A percentile compares a stretch with the other conserved stretches of the same genome.
These are phyloP conservation scores for Marisa cornuarietis DNA, from an alignment of 1,140 invertebrate species.

Conservation along the genomic window DNA sequence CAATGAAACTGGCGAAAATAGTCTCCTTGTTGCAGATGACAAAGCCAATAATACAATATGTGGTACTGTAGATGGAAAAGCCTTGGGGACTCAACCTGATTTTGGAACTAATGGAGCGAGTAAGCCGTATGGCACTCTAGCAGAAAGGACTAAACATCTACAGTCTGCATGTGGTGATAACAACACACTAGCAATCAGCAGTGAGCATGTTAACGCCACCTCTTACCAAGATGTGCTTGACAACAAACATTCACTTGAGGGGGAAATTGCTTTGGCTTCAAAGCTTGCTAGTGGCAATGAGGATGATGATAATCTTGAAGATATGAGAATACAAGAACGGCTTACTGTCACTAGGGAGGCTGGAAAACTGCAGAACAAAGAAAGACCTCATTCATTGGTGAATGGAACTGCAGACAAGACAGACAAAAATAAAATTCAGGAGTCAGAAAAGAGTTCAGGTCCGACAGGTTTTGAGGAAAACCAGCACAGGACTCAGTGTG, in stretches of 20 bases:
- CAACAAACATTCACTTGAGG: too few species aligned
- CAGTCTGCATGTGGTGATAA: too few species aligned
- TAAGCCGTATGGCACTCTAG: too few species aligned
- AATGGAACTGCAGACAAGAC: slow-evolving; percentile 4
- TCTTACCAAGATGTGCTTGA: too few species aligned
- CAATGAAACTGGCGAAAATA: too few species aligned
- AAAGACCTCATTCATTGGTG: too few species aligned
- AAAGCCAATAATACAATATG: not conserved
- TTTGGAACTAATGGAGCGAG: not conserved
- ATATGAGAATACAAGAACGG: slow-evolving; percentile 35
- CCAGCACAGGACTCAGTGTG: slow-evolving; percentile 55
- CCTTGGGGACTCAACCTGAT: not conserved
- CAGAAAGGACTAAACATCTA: too few species aligned
- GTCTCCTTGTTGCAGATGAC: not conserved
- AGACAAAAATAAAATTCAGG: not conserved
- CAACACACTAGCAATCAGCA: too few species aligned
- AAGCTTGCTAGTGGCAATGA: slow-evolving; percentile 21
- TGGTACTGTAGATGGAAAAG: not conserved
- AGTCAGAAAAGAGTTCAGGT: too few species aligned
- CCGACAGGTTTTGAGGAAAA: slow-evolving; percentile 22
- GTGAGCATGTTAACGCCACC: too few species aligned
- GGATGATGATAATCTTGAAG: slow-evolving; percentile 28
- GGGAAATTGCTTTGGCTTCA: too few species aligned
- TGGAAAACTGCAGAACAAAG: slow-evolving; percentile 21
- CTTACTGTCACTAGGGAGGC: not conserved